Evolutionary conservation across 2,797 vertebrate species (phyloP).

Genomic region (Lates japonicus): DNA sequence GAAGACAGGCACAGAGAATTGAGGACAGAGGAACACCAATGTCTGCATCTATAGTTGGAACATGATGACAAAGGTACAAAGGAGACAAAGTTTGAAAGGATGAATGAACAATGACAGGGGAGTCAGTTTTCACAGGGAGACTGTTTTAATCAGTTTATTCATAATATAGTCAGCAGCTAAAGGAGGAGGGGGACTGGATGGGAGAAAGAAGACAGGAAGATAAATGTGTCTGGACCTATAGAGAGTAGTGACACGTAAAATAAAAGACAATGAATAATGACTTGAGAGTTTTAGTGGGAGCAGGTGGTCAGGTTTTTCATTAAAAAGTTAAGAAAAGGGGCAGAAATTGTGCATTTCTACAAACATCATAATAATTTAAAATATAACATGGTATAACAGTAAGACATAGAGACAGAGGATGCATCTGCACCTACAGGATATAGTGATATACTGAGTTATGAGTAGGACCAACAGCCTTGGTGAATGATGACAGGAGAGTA

Average conservation of each 20-base stretch:
- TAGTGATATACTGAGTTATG: background rate
- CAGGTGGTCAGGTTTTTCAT: background rate
- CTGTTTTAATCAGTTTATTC: conserved; percentile 20
- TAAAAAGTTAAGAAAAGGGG: background rate
- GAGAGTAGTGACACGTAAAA: background rate
- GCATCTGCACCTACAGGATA: no score
- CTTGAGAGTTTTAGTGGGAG: background rate
- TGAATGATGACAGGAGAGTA: background rate
- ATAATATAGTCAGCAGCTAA: conserved; percentile 16
- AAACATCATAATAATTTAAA: background rate
- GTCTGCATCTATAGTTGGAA: background rate
- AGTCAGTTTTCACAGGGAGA: conserved; percentile 15
- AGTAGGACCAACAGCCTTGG: background rate
- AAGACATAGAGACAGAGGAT: background rate
- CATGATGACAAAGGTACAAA: background rate
- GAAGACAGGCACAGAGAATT: conserved; percentile 1
- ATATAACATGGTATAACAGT: background rate
- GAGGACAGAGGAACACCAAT: background rate
- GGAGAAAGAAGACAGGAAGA: conserved; percentile 17
- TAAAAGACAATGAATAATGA: background rate
- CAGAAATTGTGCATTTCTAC: background rate
- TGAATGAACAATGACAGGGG: conserved; percentile 19
- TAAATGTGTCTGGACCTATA: conserved; percentile 9
- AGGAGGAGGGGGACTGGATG: background rate
- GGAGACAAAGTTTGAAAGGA: background rate